phyloP scores from a whole-genome alignment of 2,888 invertebrate species.

The Dolichopus griseipennis region DNA sequence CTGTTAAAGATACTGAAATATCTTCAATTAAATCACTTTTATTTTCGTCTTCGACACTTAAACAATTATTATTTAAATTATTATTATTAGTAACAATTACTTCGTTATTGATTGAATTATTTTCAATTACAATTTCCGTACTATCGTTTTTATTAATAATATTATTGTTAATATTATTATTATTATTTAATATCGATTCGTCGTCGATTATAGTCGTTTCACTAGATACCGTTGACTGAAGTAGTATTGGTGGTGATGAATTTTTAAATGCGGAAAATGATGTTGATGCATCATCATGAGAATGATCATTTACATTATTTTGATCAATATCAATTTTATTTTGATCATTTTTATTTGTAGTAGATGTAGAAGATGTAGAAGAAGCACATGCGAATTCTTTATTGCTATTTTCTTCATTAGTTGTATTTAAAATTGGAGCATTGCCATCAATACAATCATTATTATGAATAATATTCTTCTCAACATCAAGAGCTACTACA shows the following conservation, averaged over 20 bases:
- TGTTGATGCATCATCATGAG: background rate
- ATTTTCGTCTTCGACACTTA: background rate
- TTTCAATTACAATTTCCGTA: background rate
- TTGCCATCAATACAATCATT: background rate
- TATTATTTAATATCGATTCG: slow-evolving; percentile 6
- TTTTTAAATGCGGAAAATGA: background rate
- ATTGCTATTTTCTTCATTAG: background rate
- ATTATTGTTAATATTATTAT: background rate
- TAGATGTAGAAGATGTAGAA: background rate
- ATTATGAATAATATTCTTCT: background rate
- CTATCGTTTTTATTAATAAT: background rate
- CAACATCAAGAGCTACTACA: background rate
- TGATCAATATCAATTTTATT: background rate
- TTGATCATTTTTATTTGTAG: background rate
- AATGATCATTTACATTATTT: background rate
- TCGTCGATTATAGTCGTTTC: slow-evolving; percentile 4
- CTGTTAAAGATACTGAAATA: background rate
- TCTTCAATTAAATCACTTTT: background rate
- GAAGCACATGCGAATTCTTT: background rate
- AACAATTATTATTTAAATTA: background rate
- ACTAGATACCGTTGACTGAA: background rate
- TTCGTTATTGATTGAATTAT: background rate
- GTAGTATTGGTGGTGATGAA: background rate
- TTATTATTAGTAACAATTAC: background rate
- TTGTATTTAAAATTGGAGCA: slow-evolving; percentile 1